Percentiles rank a stretch among this genome's conserved stretches.
These are phyloP conservation scores for Rotaria socialis DNA, from an alignment of 2,888 invertebrate genomes.

Conservation along the genomic window DNA sequence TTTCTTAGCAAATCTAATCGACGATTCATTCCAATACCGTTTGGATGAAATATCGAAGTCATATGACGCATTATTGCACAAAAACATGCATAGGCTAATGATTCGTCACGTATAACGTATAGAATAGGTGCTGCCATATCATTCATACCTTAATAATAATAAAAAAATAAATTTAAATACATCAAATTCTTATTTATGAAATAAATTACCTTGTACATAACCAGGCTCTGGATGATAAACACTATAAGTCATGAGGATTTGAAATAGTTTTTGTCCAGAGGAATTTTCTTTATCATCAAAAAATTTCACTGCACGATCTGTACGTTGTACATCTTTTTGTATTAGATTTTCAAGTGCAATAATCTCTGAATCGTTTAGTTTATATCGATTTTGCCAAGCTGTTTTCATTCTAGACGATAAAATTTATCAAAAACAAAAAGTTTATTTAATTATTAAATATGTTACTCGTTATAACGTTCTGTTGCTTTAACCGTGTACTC, in stretches of 20 bases:
- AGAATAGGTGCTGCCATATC: slow-evolving; percentile 88
- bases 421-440: not conserved
- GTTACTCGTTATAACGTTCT: slow-evolving; percentile 24
- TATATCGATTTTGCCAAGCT: slow-evolving; percentile 28
- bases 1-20: slow-evolving; percentile 13
- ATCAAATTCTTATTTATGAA: not conserved
- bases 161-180: not conserved
- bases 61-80: slow-evolving; percentile 73
- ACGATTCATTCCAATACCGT: not conserved
- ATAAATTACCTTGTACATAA: slow-evolving; percentile 71
- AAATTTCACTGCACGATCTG: slow-evolving; percentile 84
- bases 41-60: not conserved
- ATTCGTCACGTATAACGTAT: slow-evolving; percentile 93
- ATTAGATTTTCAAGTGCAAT: slow-evolving; percentile 86
- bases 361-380: not conserved
- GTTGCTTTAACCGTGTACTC: not conserved
- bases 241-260: slow-evolving; percentile 90
- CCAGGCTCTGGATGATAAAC: slow-evolving; percentile 88
- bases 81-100: slow-evolving; percentile 90
- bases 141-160: slow-evolving; percentile 74
- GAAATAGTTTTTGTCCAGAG: slow-evolving; percentile 84
- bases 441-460: not conserved
- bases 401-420: slow-evolving; percentile 31
- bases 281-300: slow-evolving; percentile 81
- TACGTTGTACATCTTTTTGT: slow-evolving; percentile 88